Evolutionary conservation across 2,797 vertebrate genomes (phyloP).

Genomic region (Crossoptilon crossoptilon): DNA sequence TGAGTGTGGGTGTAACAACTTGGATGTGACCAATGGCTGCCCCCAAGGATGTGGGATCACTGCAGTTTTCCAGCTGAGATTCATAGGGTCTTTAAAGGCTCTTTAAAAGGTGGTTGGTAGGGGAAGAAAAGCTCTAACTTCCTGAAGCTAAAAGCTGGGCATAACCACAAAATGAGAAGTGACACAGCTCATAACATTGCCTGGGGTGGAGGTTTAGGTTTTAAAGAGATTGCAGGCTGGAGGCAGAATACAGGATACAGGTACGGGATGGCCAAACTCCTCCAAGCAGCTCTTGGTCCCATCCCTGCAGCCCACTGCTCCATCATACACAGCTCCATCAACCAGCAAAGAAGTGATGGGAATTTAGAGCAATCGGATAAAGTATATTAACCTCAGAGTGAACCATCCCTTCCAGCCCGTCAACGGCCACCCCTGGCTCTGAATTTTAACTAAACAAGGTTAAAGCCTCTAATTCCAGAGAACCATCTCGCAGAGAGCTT

Average conservation of each 20-base stretch:
- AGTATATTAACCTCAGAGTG: not conserved
- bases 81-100: not conserved
- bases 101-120: not conserved
- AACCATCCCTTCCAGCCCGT: not conserved
- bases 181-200: not conserved
- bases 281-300: not conserved
- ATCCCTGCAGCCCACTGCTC: not conserved
- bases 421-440: not conserved
- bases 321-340: fast-evolving
- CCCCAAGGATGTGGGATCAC: not conserved
- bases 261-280: not conserved
- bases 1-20: not conserved
- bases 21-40: not conserved
- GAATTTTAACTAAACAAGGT: conserved; percentile 1
- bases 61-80: not conserved
- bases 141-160: not conserved
- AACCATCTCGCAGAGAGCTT: not conserved
- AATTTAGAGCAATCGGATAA: not conserved
- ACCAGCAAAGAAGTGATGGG: fast-evolving
- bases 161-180: not conserved
- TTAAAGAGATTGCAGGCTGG: not conserved
- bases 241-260: not conserved
- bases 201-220: fast-evolving
- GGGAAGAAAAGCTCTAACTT: not conserved
- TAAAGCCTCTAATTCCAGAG: not conserved